phyloP scores from a whole-genome alignment of 2,797 vertebrate genomes.

The Champsocephalus gunnari region DNA sequence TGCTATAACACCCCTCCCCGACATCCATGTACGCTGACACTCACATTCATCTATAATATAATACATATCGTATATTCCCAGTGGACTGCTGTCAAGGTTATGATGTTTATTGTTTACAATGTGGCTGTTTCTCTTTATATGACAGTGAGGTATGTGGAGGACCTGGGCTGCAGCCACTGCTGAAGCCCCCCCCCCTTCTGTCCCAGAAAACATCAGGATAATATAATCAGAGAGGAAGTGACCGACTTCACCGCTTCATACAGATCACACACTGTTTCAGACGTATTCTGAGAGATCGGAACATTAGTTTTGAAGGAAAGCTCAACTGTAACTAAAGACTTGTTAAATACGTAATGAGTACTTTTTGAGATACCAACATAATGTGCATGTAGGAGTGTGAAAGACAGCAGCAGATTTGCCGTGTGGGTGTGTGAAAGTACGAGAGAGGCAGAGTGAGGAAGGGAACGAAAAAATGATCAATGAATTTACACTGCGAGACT shows the following conservation, averaged over 20 bases:
- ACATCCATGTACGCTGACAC: background rate
- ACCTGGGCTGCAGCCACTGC: background rate
- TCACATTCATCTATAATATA: background rate
- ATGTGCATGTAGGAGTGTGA: slow-evolving; percentile 62
- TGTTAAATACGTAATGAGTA: slow-evolving; percentile 60
- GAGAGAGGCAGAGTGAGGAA: slow-evolving; percentile 15
- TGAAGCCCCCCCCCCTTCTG: slow-evolving; percentile 20
- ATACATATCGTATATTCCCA: slow-evolving; percentile 36
- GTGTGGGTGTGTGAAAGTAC: slow-evolving; percentile 48
- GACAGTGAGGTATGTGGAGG: slow-evolving; percentile 55
- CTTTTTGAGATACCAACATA: slow-evolving; percentile 42
- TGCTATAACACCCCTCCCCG: slow-evolving; percentile 15
- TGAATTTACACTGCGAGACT: slow-evolving; percentile 10
- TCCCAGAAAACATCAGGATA: slow-evolving; percentile 54
- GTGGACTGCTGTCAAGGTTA: slow-evolving; percentile 61
- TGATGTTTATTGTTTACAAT: slow-evolving; percentile 55
- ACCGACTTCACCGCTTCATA: slow-evolving; percentile 41
- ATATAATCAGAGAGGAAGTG: slow-evolving; percentile 48
- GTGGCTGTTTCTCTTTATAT: slow-evolving; percentile 46
- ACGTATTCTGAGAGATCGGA: slow-evolving; percentile 22
- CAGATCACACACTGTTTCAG: slow-evolving; percentile 18
- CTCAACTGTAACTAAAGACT: slow-evolving; percentile 41
- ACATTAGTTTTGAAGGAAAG: slow-evolving; percentile 40
- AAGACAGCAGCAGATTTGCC: slow-evolving; percentile 51
- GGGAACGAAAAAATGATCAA: slow-evolving; percentile 27